phyloP scores from a whole-genome alignment of 2,888 invertebrate species.

The Tipula unca region DNA sequence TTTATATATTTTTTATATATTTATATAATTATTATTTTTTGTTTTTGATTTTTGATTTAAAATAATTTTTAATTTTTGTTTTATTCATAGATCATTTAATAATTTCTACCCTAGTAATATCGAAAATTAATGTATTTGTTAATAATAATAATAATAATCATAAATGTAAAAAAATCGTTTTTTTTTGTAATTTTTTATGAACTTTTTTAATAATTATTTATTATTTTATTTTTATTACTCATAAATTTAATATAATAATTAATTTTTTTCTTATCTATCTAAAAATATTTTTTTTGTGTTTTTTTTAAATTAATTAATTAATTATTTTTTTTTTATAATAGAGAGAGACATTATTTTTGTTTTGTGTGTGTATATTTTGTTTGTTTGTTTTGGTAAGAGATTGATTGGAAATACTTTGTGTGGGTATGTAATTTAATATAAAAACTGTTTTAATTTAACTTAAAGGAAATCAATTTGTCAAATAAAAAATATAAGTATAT shows the following conservation, averaged over 20 bases:
- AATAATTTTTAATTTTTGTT: background rate
- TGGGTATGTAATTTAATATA: background rate
- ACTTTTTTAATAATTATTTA: constrained; percentile 1
- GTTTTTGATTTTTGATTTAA: background rate
- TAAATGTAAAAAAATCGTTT: constrained; percentile 14
- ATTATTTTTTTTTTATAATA: background rate
- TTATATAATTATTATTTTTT: background rate
- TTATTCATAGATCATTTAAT: background rate
- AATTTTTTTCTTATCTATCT: constrained; percentile 19
- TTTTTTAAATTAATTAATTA: background rate
- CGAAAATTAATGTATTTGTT: constrained; percentile 14
- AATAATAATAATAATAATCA: constrained; percentile 17
- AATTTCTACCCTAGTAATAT: constrained; percentile 16
- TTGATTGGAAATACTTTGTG: constrained; percentile 1
- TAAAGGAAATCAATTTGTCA: background rate
- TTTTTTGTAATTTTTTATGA: background rate
- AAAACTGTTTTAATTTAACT: background rate
- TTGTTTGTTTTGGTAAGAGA: background rate
- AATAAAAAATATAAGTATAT: background rate
- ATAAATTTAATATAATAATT: constrained; percentile 17
- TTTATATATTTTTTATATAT: background rate
- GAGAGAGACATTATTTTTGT: constrained; percentile 16
- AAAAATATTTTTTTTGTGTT: constrained; percentile 10
- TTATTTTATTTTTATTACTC: constrained; percentile 8
- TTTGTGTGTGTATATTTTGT: background rate